A percentile compares a stretch with the other conserved stretches of the same genome.
These are phyloP conservation scores for Pissodes strobi DNA, from an alignment of 1,140 invertebrate genomes.

Conservation along the genomic window DNA sequence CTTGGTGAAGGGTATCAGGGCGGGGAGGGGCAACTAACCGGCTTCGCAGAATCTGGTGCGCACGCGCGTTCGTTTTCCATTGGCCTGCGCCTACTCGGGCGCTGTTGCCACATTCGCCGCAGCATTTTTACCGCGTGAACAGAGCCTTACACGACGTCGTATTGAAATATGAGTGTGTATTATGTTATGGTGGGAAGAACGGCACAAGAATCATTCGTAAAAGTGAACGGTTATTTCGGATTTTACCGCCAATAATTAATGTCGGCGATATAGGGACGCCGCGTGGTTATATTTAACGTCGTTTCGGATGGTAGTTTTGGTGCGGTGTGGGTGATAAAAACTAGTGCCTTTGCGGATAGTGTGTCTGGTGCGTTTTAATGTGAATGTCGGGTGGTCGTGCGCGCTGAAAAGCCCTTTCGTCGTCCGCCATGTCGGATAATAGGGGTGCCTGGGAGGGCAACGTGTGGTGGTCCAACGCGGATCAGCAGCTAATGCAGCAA, in stretches of 20 bases:
- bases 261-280: conserved; percentile 17
- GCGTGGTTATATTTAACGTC: conserved; percentile 17
- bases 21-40: conserved; percentile 32
- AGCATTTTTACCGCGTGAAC: conserved; percentile 43
- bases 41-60: conserved; percentile 51
- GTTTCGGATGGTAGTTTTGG: conserved; percentile 7
- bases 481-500: conserved; percentile 60
- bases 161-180: conserved; percentile 16
- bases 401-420: conserved; percentile 16
- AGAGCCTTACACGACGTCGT: conserved; percentile 8
- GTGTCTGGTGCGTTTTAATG: conserved; percentile 4
- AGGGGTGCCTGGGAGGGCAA: conserved; percentile 66
- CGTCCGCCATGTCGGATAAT: conserved; percentile 53
- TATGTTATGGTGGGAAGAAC: conserved; percentile 14
- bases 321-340: neutral
- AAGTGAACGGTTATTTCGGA: conserved; percentile 35
- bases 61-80: conserved; percentile 46
- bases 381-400: conserved; percentile 17
- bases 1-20: conserved; percentile 26
- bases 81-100: conserved; percentile 49
- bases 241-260: conserved; percentile 24
- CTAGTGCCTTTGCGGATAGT: neutral
- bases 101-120: conserved; percentile 54
- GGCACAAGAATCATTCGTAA: conserved; percentile 27
- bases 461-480: conserved; percentile 63